Evolutionary conservation across 2,888 invertebrate genomes (phyloP), one percentile per base, ranked within the genome.

Genomic region (Sminthurinus aureus): DNA sequence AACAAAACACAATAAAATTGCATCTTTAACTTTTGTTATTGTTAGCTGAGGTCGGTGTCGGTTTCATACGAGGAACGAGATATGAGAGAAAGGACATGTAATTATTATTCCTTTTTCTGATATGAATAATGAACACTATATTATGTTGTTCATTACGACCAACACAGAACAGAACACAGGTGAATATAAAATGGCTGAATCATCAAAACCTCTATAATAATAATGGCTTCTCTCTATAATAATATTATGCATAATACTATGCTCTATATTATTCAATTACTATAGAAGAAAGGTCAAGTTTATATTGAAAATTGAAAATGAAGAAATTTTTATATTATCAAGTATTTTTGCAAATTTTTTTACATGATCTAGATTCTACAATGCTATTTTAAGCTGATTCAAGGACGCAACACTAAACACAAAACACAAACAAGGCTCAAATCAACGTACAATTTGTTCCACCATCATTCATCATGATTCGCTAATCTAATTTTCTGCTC

Each of bases 401-500:
- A 38, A 38, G 38, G 38, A 38, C 6, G 38, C 38, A 38, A 38
- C 38, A 38, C 38, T 38, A n/a, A 64, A 64, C 3, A 64, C 15
- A 38, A 71, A 24, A 64, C 3, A 64, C 15, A 38, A 71, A 24
- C 38, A 38, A 38, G 38, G 38, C 38, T 38, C 38, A 38, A 38
- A 38, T 38, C 20, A 71, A 71, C 6, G 24, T 22, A 71, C 71
- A 71, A 71, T 71, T 71, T 71, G 20, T 22, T 71, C 71, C 71
- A 22, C 71, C 24, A 22, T n/a, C n/a, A n/a, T n/a, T n/a, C n/a
- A n/a, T n/a, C n/a, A n/a, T n/a, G n/a, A 71, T 20, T 71, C 71
- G 24, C 20, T 20, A 71, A 71, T 22, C 71, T 71, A 18, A 71
- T 71, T 71, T 71, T 71, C 71, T 71, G 71, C 71, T 22, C 71